A percentile compares a stretch with the other conserved stretches of the same genome.
Evolutionary conservation across 2,888 invertebrate genomes (phyloP).

Genomic region (Rotaria socialis): DNA sequence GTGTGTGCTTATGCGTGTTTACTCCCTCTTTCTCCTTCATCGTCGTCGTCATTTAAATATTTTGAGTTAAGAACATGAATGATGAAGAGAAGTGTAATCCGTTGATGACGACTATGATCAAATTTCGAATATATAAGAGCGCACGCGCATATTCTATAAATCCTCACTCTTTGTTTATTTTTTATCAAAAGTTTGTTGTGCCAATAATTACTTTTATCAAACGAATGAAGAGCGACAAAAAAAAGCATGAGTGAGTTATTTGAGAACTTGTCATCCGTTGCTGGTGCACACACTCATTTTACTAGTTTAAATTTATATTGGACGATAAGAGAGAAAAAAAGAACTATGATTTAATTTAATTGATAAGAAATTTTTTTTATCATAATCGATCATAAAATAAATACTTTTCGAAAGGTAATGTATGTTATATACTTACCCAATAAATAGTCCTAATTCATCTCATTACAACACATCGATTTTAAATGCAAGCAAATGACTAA

Average conservation of each 20-base stretch:
- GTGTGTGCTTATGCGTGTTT: constrained; percentile 12
- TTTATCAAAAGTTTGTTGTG: constrained; percentile 25
- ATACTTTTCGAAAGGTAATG: background rate
- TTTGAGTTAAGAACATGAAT: constrained; percentile 19
- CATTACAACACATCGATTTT: background rate
- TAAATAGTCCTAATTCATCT: background rate
- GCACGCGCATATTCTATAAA: constrained; percentile 14
- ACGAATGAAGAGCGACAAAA: background rate
- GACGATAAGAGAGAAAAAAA: background rate
- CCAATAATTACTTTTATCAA: background rate
- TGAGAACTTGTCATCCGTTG: constrained; percentile 38
- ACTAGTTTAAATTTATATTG: background rate
- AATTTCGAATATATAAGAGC: constrained; percentile 28
- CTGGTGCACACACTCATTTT: background rate
- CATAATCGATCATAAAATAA: background rate
- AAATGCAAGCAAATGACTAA: background rate
- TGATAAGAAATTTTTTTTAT: background rate
- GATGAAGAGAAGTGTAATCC: constrained; percentile 29
- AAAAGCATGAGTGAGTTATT: background rate
- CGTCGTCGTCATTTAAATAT: constrained; percentile 34
- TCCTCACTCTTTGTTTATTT: constrained; percentile 13
- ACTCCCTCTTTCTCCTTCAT: constrained; percentile 22
- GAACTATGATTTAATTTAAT: too few species aligned
- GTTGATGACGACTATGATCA: constrained; percentile 29
- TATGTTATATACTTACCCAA: background rate